A percentile compares a stretch with the other conserved stretches of the same genome.
These are phyloP conservation scores for Cyprinodon brontotheroides DNA, from an alignment of 2,113 vertebrate genomes.

Conservation along the genomic window DNA sequence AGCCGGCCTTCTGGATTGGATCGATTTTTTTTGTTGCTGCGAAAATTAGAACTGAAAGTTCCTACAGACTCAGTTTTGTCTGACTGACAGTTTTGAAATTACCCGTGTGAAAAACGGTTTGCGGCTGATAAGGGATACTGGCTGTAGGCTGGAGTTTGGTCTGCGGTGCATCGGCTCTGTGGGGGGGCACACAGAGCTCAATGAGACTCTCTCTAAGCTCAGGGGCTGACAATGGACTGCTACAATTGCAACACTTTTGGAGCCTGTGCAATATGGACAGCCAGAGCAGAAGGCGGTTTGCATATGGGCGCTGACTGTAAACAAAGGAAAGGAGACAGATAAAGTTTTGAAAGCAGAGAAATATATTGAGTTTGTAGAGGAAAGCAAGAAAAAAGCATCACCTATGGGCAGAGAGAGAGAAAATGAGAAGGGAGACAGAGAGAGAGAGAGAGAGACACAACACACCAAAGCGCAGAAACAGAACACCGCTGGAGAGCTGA, in stretches of 20 bases:
- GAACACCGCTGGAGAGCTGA: slow-evolving; percentile 31
- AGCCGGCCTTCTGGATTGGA: slow-evolving; percentile 18
- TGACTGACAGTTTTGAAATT: too few species aligned
- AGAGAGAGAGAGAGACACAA: slow-evolving; percentile 33
- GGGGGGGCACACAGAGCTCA: slow-evolving; percentile 57
- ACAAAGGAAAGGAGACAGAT: slow-evolving; percentile 14
- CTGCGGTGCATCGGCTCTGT: slow-evolving; percentile 42
- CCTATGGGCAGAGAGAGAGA: slow-evolving; percentile 28
- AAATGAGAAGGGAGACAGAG: slow-evolving; percentile 40
- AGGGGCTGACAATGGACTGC: slow-evolving; percentile 48
- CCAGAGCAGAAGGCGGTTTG: slow-evolving; percentile 34
- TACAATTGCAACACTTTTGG: slow-evolving; percentile 48
- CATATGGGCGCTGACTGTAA: slow-evolving; percentile 8
- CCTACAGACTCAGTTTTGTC: slow-evolving; percentile 32
- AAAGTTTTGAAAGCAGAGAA: slow-evolving; percentile 12
- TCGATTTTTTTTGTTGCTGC: slow-evolving; percentile 34
- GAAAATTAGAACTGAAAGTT: slow-evolving; percentile 36
- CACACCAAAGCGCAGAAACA: slow-evolving; percentile 26
- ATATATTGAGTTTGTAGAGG: slow-evolving; percentile 6
- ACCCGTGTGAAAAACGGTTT: slow-evolving; percentile 65
- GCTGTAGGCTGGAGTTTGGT: slow-evolving; percentile 47
- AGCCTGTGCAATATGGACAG: slow-evolving; percentile 31
- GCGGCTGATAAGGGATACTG: slow-evolving; percentile 56
- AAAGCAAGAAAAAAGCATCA: slow-evolving; percentile 25
- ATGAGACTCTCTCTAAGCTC: slow-evolving; percentile 60